phyloP scores from a whole-genome alignment of 1,140 invertebrate genomes.

The Diabrotica undecimpunctata region DNA sequence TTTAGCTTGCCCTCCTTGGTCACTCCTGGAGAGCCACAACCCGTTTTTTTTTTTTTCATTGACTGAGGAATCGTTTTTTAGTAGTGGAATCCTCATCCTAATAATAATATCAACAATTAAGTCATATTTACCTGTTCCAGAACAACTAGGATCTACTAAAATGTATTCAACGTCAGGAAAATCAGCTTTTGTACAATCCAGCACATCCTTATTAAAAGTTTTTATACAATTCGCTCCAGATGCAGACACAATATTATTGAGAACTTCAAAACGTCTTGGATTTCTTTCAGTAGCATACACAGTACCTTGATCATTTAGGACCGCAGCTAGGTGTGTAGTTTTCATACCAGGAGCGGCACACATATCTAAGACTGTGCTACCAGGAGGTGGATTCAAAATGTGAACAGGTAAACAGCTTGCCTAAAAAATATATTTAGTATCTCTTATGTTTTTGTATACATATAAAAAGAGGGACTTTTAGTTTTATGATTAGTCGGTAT shows the following conservation, averaged over 20 bases:
- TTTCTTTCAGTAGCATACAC: constrained; percentile 83
- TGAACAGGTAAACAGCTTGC: constrained; percentile 83
- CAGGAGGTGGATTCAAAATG: constrained; percentile 66
- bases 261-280: constrained; percentile 59
- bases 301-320: constrained; percentile 73
- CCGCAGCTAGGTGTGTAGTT: constrained; percentile 80
- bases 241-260: constrained; percentile 60
- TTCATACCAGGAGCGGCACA: constrained; percentile 98
- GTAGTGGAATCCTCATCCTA: too few species aligned
- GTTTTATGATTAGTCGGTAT: too few species aligned
- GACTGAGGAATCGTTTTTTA: too few species aligned
- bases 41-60: too few species aligned
- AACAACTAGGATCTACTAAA: constrained; percentile 93
- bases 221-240: constrained; percentile 65
- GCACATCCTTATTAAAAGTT: constrained; percentile 67
- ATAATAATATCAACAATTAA: too few species aligned
- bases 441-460: too few species aligned
- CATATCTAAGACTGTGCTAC: constrained; percentile 77
- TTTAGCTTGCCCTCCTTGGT: too few species aligned
- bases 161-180: constrained; percentile 81
- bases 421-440: constrained; percentile 53
- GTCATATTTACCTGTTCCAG: constrained; percentile 74
- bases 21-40: too few species aligned
- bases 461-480: too few species aligned
- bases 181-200: constrained; percentile 58